Conservation (phyloP, 2,113 vertebrate genomes). For the Hiodon alosoides region DNA sequence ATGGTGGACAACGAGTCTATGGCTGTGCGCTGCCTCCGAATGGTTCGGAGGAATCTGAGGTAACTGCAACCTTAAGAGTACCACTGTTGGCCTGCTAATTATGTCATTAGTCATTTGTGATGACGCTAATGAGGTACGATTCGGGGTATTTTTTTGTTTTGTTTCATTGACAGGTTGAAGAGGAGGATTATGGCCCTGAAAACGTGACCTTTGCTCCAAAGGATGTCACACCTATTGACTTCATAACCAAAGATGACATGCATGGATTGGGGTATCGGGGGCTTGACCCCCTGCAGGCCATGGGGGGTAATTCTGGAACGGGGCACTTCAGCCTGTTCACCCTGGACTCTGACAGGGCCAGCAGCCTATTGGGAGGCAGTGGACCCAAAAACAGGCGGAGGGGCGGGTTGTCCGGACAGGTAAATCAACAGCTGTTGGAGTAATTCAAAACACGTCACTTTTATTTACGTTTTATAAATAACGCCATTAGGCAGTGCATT, state of each 20-base stretch:
- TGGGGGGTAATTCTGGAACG: conserved; percentile 54
- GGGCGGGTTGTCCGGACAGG: conserved; percentile 87
- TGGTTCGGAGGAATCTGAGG: conserved; percentile 78
- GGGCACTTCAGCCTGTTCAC: conserved; percentile 70
- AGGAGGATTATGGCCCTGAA: conserved; percentile 78
- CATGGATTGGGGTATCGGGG: conserved; percentile 89
- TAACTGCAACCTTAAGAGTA: conserved; percentile 33
- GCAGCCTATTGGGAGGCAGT: conserved; percentile 63
- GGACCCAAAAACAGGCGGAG: conserved; percentile 56
- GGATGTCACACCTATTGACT: conserved; percentile 80
- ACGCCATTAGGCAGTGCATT: not conserved
- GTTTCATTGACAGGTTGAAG: conserved; percentile 60
- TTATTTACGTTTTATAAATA: not conserved
- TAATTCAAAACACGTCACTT: not conserved
- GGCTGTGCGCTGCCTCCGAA: conserved; percentile 64
- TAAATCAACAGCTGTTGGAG: conserved; percentile 15
- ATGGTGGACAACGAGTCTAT: conserved; percentile 57
- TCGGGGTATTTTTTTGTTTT: not conserved
- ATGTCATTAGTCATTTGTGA: no score
- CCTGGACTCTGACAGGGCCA: conserved; percentile 56
- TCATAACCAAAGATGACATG: conserved; percentile 72
- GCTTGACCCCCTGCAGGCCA: conserved; percentile 75
- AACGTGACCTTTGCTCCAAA: conserved; percentile 90
- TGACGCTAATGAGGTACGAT: no score
- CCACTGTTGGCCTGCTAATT: no score